phyloP scores from a whole-genome alignment of 1,140 invertebrate genomes.

The Liolophura sinensis region DNA sequence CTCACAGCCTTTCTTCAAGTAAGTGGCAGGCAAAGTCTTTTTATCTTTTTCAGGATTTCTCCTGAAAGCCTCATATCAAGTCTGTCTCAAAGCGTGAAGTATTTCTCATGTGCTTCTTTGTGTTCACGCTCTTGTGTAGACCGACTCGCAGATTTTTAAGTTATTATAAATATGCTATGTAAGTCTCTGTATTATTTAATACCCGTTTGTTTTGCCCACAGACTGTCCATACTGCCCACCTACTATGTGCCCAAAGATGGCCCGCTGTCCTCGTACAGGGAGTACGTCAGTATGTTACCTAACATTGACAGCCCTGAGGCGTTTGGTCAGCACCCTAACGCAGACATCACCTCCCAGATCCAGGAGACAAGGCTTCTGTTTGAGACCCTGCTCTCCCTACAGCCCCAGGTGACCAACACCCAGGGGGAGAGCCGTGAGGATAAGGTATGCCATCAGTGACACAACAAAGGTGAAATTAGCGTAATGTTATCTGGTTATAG shows the following conservation, averaged over 20 bases:
- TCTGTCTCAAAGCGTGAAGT: too few relatives aligned
- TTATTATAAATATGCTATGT: too few relatives aligned
- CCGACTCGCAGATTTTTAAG: too few relatives aligned
- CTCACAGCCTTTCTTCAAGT: constrained; percentile 70
- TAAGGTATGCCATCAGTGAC: constrained; percentile 49
- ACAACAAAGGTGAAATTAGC: too few relatives aligned
- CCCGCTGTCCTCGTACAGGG: constrained; percentile 75
- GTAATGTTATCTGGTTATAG: too few relatives aligned
- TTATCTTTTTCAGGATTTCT: not conserved
- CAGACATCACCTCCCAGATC: constrained; percentile 60
- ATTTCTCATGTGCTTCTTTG: too few relatives aligned
- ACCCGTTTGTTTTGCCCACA: constrained; percentile 14
- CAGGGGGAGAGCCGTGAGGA: constrained; percentile 55
- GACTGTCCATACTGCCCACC: constrained; percentile 53
- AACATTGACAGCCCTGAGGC: constrained; percentile 78
- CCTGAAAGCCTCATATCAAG: not conserved
- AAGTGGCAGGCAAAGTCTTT: too few relatives aligned
- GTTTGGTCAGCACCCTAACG: constrained; percentile 66
- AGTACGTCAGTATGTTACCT: constrained; percentile 77
- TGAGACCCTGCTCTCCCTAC: constrained; percentile 58
- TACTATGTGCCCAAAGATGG: constrained; percentile 84
- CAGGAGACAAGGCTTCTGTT: constrained; percentile 58
- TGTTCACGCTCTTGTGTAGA: too few relatives aligned
- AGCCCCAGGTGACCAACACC: constrained; percentile 46
- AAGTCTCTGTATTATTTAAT: constrained; percentile 8